phyloP scores from a whole-genome alignment of 2,113 vertebrate genomes.

The Leucopsar rothschildi region DNA sequence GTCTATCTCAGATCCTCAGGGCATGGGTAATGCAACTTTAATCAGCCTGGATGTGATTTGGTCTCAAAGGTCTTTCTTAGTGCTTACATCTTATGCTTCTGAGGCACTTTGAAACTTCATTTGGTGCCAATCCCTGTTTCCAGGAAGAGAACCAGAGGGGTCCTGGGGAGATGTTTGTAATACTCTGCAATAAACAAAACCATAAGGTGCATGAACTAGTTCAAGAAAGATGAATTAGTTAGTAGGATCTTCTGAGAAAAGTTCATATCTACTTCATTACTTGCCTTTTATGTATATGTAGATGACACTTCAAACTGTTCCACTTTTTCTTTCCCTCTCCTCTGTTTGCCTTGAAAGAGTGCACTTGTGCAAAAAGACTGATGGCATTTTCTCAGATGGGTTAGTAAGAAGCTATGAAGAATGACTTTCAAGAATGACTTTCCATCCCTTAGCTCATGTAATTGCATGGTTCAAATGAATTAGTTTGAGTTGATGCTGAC shows the following conservation, averaged over 20 bases:
- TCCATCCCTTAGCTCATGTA: neutral
- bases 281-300: constrained; percentile 30
- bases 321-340: neutral
- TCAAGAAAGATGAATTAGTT: constrained; percentile 50
- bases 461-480: neutral
- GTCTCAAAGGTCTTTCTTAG: constrained; percentile 9
- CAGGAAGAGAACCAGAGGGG: neutral
- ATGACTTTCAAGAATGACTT: constrained; percentile 1
- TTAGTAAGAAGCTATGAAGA: neutral
- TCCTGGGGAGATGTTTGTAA: constrained; percentile 13
- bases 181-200: constrained; percentile 50
- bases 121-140: constrained; percentile 14
- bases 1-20: neutral
- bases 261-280: constrained; percentile 5
- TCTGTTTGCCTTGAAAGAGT: neutral
- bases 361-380: neutral
- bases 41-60: neutral
- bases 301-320: neutral
- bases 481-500: neutral
- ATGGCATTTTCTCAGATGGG: neutral
- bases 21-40: neutral
- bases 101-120: constrained; percentile 19
- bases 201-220: constrained; percentile 50
- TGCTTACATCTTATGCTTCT: constrained; percentile 19
- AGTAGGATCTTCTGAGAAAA: neutral